Evolutionary conservation across 2,797 vertebrate species (phyloP).

Genomic region (Rhinichthys osculus): DNA sequence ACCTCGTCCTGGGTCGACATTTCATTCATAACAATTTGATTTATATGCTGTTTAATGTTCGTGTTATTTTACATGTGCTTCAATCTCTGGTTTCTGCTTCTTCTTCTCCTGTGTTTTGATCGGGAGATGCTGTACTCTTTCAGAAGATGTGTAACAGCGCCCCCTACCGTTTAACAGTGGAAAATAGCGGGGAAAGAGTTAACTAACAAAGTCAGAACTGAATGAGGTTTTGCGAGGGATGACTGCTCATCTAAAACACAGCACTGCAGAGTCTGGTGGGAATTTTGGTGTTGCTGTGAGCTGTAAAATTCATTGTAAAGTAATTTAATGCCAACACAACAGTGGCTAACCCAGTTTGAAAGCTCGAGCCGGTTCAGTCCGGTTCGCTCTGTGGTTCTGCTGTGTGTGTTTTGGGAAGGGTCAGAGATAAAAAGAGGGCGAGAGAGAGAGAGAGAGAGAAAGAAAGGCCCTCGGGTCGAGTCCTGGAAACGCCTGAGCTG

Average conservation of each 20-base stretch:
- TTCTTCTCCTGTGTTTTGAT: background rate
- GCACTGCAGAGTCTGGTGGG: conserved; percentile 15
- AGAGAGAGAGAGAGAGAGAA: conserved; percentile 37
- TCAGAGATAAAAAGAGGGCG: conserved; percentile 30
- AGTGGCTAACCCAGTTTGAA: conserved; percentile 39
- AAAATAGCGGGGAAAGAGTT: background rate
- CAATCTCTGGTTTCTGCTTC: background rate
- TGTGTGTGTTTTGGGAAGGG: background rate
- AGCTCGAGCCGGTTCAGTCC: background rate
- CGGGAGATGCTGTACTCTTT: background rate
- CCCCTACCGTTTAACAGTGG: background rate
- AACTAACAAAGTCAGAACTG: conserved; percentile 27
- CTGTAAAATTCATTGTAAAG: conserved; percentile 30
- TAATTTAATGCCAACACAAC: conserved; percentile 36
- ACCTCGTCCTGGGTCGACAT: background rate
- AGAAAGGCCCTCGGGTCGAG: conserved; percentile 66
- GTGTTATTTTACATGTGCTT: too few species aligned
- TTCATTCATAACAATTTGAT: background rate
- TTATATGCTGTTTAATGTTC: background rate
- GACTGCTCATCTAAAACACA: conserved; percentile 20
- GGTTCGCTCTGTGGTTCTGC: background rate
- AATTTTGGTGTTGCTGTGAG: conserved; percentile 23
- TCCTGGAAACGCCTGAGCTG: conserved; percentile 73
- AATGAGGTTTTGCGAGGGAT: conserved; percentile 22
- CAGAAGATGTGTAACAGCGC: background rate